Conservation (phyloP, 1,140 invertebrate species). For the fruit fly (Drosophila melanogaster) region DNA sequence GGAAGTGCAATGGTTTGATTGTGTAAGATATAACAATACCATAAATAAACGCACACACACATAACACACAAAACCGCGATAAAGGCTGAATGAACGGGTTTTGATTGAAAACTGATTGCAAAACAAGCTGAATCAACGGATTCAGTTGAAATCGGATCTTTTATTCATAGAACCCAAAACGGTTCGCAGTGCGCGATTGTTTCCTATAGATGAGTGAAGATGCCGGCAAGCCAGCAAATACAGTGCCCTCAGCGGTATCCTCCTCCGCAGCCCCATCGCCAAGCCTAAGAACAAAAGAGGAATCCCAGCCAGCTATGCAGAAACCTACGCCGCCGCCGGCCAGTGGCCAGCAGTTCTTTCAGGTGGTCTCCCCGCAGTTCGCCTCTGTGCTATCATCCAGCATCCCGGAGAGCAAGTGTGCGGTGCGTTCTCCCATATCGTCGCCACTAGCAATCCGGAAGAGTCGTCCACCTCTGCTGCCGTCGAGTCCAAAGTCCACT, state of each 20-base stretch:
- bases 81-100: neutral
- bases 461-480: constrained; percentile 57
- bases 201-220: constrained; percentile 73
- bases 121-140: neutral
- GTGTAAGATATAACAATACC: neutral
- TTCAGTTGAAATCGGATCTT: neutral
- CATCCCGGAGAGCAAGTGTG: constrained; percentile 64
- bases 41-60: constrained; percentile 29
- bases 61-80: constrained; percentile 16
- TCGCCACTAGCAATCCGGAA: constrained; percentile 72
- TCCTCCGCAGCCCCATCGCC: constrained; percentile 22
- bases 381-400: constrained; percentile 75
- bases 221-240: constrained; percentile 57
- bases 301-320: constrained; percentile 46
- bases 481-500: constrained; percentile 77
- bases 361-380: constrained; percentile 75
- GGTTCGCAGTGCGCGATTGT: constrained; percentile 37
- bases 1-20: neutral
- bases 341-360: constrained; percentile 68
- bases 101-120: neutral
- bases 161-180: neutral
- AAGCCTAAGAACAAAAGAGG: constrained; percentile 32
- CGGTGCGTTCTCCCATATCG: constrained; percentile 71
- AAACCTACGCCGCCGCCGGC: constrained; percentile 54
- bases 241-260: constrained; percentile 31